These are phyloP conservation scores for Maccullochella peelii DNA, from an alignment of 2,113 vertebrate species.

Conservation along the genomic window DNA sequence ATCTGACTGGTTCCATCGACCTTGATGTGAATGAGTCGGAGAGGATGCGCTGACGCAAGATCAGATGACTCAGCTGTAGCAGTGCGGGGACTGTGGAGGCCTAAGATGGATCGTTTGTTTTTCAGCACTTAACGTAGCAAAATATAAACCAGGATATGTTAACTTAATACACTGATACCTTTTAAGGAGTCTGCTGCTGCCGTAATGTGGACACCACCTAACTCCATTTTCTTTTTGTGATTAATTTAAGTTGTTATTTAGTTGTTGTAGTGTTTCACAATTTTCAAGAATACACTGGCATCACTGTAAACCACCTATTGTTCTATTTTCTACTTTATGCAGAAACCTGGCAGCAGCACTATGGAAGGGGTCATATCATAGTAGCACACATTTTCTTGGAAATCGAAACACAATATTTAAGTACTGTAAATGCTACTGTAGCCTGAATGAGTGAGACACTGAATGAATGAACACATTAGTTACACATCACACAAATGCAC, in stretches of 20 bases:
- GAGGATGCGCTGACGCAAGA: slow-evolving; percentile 26
- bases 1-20: not conserved
- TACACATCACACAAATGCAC: slow-evolving; percentile 52
- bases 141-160: slow-evolving; percentile 63
- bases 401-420: slow-evolving; percentile 57
- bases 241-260: slow-evolving; percentile 37
- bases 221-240: slow-evolving; percentile 20
- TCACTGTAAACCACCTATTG: slow-evolving; percentile 24
- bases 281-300: slow-evolving; percentile 1
- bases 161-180: slow-evolving; percentile 34
- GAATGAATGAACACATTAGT: slow-evolving; percentile 61
- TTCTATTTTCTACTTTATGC: slow-evolving; percentile 65
- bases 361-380: slow-evolving; percentile 53
- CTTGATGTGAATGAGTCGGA: slow-evolving; percentile 40
- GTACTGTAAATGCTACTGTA: slow-evolving; percentile 81
- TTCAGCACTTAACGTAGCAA: slow-evolving; percentile 77
- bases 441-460: slow-evolving; percentile 70
- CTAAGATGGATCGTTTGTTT: slow-evolving; percentile 43
- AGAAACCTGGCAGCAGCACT: slow-evolving; percentile 62
- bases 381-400: slow-evolving; percentile 72
- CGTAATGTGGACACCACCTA: slow-evolving; percentile 33
- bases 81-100: slow-evolving; percentile 31
- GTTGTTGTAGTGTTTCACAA: not conserved
- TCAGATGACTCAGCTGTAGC: slow-evolving; percentile 49
- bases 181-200: slow-evolving; percentile 45